Percentiles rank a stretch among this genome's conserved stretches.
Evolutionary conservation across 2,888 invertebrate genomes (phyloP).

Genomic region (Chloroclysta siterata): DNA sequence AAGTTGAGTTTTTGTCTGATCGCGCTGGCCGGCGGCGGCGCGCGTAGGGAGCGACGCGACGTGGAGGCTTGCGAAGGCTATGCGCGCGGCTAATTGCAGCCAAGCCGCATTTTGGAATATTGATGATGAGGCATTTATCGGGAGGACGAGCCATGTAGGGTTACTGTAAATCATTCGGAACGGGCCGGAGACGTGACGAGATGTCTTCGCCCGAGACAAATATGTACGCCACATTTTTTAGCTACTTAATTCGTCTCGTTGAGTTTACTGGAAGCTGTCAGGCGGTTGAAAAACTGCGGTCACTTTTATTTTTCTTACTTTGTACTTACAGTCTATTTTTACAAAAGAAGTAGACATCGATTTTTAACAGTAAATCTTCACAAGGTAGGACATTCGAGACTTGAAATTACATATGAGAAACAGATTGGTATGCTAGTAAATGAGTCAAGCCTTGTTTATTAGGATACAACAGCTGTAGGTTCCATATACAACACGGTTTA

Average conservation of each 20-base stretch:
- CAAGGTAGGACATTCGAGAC: conserved; percentile 30
- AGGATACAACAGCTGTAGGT: conserved; percentile 9
- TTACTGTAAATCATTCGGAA: conserved; percentile 81
- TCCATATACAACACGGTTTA: conserved; percentile 23
- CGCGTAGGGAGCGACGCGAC: conserved; percentile 46
- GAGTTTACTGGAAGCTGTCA: conserved; percentile 61
- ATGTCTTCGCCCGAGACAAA: conserved; percentile 79
- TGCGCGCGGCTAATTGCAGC: conserved; percentile 79
- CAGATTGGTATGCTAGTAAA: conserved; percentile 31
- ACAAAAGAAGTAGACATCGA: conserved; percentile 22
- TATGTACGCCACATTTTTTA: conserved; percentile 77
- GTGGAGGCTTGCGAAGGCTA: conserved; percentile 81
- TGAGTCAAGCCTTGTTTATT: conserved; percentile 26
- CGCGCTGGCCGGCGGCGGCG: conserved; percentile 43
- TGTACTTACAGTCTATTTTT: conserved; percentile 34
- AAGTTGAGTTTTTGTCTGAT: conserved; percentile 72
- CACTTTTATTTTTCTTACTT: conserved; percentile 49
- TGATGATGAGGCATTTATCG: conserved; percentile 84
- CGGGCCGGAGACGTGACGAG: conserved; percentile 79
- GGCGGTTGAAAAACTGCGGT: conserved; percentile 54
- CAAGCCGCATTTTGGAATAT: conserved; percentile 84
- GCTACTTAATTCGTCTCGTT: conserved; percentile 71
- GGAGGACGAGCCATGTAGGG: conserved; percentile 82
- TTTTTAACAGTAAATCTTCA: conserved; percentile 36
- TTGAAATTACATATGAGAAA: conserved; percentile 31